Evolutionary conservation across 2,888 invertebrate species (phyloP), one percentile per base, ranked within the genome.

Genomic region (Mactromeris polynyma): DNA sequence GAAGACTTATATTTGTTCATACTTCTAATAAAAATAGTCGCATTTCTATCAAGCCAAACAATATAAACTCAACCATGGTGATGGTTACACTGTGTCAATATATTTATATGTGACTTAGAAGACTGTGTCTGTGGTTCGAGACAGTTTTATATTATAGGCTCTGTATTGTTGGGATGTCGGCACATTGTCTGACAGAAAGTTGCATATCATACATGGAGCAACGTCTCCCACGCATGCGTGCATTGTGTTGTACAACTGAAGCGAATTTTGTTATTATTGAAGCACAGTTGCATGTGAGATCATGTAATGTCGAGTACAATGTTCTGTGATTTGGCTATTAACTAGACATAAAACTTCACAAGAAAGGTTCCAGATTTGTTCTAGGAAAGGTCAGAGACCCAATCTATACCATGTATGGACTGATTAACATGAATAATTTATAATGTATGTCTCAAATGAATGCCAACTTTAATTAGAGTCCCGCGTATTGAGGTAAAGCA

Each of bases 381-480:
- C 73, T 3, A 0, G 36, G 33, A 36, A 73, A 73, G 73, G 73
- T 73, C 73, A 73, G 4, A 36, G 73, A 26, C 36, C 26, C 33
- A 33, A 19, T 73, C 31, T 33, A 64, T 73, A 33, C 11, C 73
- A 17, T 33, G 19, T 33, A 33, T 36, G 36, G 33, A 33, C 36
- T 11, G 33, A 73, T 33, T 33, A 17, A 36, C 73, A 73, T 73
- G 73, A 73, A 73, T 73, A 73, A 36, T 73, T 33, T 26, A 73
- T 73, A 58, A 26, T 73, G 9, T 73, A 69, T 73, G 73, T 73
- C 73, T 73, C 73, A 73, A 73, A 73, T 36, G 73, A 73, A 73
- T 73, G 73, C 73, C 73, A 73, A 73, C 14, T 36, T 73, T 73
- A 73, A 73, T 73, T 73, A 73, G 73, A 33, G 33, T 7, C 11